Percentiles rank a stretch among this genome's conserved stretches.
Evolutionary conservation across 2,888 invertebrate species (phyloP).

Genomic region (Dasypolia templi): DNA sequence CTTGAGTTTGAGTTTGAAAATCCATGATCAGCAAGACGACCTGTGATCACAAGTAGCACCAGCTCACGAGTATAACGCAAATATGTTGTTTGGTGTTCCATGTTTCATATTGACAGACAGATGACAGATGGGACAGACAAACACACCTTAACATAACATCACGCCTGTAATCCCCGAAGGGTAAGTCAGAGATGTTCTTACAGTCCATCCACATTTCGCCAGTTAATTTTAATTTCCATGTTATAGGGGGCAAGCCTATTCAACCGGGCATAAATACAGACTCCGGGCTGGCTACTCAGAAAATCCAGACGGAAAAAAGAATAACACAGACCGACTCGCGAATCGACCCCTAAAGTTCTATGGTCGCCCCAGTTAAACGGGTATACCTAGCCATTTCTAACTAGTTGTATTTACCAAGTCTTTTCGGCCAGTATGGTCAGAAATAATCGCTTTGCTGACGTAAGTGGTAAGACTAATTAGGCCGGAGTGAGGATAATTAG

Average conservation of each 20-base stretch:
- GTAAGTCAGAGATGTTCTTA: not conserved
- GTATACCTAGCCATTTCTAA: not conserved
- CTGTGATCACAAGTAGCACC: too few relatives aligned
- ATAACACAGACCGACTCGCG: not conserved
- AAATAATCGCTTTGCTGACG: constrained; percentile 27
- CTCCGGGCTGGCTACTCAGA: not conserved
- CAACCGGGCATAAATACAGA: not conserved
- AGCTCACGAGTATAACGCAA: too few relatives aligned
- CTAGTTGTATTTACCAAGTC: too few relatives aligned
- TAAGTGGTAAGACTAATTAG: constrained; percentile 32
- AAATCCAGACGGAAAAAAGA: not conserved
- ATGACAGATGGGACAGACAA: not conserved
- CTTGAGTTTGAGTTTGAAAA: too few relatives aligned
- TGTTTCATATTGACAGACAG: too few relatives aligned
- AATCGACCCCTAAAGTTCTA: not conserved
- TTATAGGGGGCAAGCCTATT: not conserved
- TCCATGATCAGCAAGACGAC: too few relatives aligned
- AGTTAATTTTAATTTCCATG: not conserved
- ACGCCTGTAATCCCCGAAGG: not conserved
- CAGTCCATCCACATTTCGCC: not conserved
- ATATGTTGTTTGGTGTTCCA: too few relatives aligned
- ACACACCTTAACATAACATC: not conserved
- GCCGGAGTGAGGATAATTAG: constrained; percentile 41
- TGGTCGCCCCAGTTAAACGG: constrained; percentile 1
- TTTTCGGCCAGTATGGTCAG: constrained; percentile 15